These are phyloP conservation scores for Cephalopholis sonnerati DNA, from an alignment of 2,113 vertebrate species.

Conservation along the genomic window DNA sequence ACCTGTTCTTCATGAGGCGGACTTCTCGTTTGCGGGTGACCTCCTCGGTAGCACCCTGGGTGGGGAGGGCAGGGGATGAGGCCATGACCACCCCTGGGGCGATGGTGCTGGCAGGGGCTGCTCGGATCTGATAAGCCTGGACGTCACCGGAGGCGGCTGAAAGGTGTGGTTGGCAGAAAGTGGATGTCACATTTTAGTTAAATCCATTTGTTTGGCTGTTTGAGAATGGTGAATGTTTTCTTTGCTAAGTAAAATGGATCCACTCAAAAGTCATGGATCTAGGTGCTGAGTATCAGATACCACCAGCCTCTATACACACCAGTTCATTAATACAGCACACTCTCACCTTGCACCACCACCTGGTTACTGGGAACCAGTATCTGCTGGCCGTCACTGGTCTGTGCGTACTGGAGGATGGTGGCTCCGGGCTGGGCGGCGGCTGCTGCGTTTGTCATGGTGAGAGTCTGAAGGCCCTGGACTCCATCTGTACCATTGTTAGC, in stretches of 20 bases:
- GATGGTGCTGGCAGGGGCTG: conserved; percentile 92
- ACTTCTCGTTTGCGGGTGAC: conserved; percentile 96
- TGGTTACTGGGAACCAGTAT: conserved; percentile 98
- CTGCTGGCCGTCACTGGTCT: conserved; percentile 98
- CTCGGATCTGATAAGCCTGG: conserved; percentile 97
- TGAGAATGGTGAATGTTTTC: no score
- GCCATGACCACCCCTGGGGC: conserved; percentile 95
- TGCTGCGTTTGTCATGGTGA: conserved; percentile 94
- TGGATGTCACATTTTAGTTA: not conserved
- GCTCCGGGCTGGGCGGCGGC: conserved; percentile 91
- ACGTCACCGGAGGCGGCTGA: conserved; percentile 96
- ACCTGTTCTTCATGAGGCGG: conserved; percentile 99
- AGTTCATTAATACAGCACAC: not conserved
- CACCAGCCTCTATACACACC: not conserved
- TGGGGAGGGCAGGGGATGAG: conserved; percentile 92
- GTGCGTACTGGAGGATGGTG: conserved; percentile 98
- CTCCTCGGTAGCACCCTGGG: conserved; percentile 91
- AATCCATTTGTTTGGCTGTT: no score
- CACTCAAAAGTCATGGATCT: not conserved
- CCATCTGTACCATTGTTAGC: conserved; percentile 98
- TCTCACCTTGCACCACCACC: conserved; percentile 97
- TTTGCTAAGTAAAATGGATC: conserved; percentile 29
- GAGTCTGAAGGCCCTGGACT: conserved; percentile 94
- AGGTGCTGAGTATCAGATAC: not conserved
- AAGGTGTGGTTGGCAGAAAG: not conserved